A percentile compares a stretch with the other conserved stretches of the same genome.
Conservation (phyloP, 2,888 invertebrate species). For the Chaetogeoica ovagalla region DNA sequence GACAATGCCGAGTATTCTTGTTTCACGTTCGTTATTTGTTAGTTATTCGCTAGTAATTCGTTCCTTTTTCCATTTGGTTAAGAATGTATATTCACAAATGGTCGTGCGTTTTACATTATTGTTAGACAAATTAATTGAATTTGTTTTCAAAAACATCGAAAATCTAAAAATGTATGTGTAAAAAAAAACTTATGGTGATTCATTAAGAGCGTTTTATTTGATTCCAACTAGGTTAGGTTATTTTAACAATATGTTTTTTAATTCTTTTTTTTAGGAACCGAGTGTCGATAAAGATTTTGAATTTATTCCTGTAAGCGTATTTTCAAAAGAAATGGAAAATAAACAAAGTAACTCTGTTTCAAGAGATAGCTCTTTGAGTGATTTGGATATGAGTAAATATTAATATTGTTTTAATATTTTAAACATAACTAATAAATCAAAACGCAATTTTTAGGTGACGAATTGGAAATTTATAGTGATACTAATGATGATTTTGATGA, state of each 20-base stretch:
- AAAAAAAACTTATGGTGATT: background rate
- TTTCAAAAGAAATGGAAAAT: background rate
- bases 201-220: background rate
- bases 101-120: too few species aligned
- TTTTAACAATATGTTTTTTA: background rate
- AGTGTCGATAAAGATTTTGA: constrained; percentile 16
- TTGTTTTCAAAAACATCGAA: too few species aligned
- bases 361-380: constrained; percentile 3
- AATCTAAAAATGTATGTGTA: too few species aligned
- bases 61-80: too few species aligned
- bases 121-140: too few species aligned
- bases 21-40: too few species aligned
- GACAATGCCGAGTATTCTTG: too few species aligned
- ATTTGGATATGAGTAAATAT: constrained; percentile 38
- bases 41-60: too few species aligned
- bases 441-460: constrained; percentile 25
- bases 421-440: background rate
- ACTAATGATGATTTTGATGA: constrained; percentile 40
- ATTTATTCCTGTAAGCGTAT: constrained; percentile 7
- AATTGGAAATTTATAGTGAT: constrained; percentile 37
- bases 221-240: background rate
- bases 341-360: constrained; percentile 6
- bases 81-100: too few species aligned
- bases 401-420: background rate
- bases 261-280: background rate